Evolutionary conservation across 1,140 invertebrate genomes (phyloP).

Genomic region (Aethina tumida): DNA sequence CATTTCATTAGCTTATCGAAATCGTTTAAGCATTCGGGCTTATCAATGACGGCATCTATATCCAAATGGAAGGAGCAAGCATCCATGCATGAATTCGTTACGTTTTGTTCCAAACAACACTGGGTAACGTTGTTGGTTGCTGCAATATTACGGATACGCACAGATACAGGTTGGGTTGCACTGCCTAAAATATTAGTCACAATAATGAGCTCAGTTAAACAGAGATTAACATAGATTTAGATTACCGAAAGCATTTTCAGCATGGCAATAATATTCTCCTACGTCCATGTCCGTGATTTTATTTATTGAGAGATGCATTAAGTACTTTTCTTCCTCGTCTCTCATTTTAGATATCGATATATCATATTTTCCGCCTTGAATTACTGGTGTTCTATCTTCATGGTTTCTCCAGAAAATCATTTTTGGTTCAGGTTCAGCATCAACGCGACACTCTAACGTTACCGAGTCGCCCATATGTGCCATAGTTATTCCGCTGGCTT

Average conservation of each 20-base stretch:
- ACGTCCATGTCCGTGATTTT: slow-evolving; percentile 57
- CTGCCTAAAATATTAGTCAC: too few species aligned
- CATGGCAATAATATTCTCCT: slow-evolving; percentile 71
- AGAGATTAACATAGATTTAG: too few species aligned
- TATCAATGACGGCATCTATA: slow-evolving; percentile 67
- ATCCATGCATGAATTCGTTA: slow-evolving; percentile 60
- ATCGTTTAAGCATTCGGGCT: slow-evolving; percentile 66
- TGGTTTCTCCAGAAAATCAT: slow-evolving; percentile 70
- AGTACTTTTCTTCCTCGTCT: slow-evolving; percentile 52
- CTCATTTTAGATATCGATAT: slow-evolving; percentile 45
- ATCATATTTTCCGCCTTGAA: slow-evolving; percentile 62
- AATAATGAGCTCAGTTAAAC: too few species aligned
- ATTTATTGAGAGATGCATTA: slow-evolving; percentile 61
- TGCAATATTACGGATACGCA: slow-evolving; percentile 51
- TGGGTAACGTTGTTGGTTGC: slow-evolving; percentile 58
- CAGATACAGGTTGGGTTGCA: slow-evolving; percentile 55
- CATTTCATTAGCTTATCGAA: slow-evolving; percentile 80
- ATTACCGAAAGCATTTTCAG: slow-evolving; percentile 72
- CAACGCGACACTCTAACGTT: slow-evolving; percentile 62
- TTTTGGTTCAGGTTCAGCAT: slow-evolving; percentile 65
- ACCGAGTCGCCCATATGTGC: slow-evolving; percentile 60
- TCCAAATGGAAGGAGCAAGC: slow-evolving; percentile 72
- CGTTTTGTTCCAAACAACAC: slow-evolving; percentile 67
- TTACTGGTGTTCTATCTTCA: slow-evolving; percentile 55
- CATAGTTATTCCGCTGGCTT: slow-evolving; percentile 62